Evolutionary conservation across 2,888 invertebrate species (phyloP).

Genomic region (Teinopalpus imperialis): DNA sequence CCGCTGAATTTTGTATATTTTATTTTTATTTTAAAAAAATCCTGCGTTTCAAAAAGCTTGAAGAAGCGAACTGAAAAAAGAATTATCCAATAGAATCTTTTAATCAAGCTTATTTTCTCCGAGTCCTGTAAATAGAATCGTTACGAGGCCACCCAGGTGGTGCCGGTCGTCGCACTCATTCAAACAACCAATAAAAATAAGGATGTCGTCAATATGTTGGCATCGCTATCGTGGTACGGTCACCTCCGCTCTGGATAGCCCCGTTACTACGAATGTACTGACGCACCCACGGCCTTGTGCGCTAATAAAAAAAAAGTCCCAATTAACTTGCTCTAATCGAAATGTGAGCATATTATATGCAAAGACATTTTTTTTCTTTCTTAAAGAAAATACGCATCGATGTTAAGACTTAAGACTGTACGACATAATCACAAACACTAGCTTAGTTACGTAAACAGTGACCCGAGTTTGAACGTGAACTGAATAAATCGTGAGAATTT

Average conservation of each 20-base stretch:
- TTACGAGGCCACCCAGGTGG: slow-evolving; percentile 73
- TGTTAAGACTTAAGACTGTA: slow-evolving; percentile 5
- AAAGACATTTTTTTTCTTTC: too few relatives aligned
- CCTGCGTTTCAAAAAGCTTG: too few relatives aligned
- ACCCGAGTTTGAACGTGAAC: slow-evolving; percentile 1
- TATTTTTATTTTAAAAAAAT: too few relatives aligned
- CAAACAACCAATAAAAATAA: slow-evolving; percentile 75
- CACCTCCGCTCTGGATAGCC: slow-evolving; percentile 57
- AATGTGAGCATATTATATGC: too few relatives aligned
- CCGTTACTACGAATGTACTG: slow-evolving; percentile 30
- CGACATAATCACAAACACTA: slow-evolving; percentile 7
- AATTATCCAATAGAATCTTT: slow-evolving; percentile 16
- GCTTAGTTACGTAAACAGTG: slow-evolving; percentile 16
- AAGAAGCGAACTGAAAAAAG: background rate
- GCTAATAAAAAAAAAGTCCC: slow-evolving; percentile 2
- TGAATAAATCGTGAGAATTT: slow-evolving; percentile 2
- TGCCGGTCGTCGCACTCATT: slow-evolving; percentile 74
- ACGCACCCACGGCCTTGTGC: slow-evolving; percentile 16
- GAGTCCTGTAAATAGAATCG: slow-evolving; percentile 43
- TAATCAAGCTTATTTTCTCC: slow-evolving; percentile 27
- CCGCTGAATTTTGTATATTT: too few relatives aligned
- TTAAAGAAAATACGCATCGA: background rate
- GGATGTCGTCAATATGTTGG: slow-evolving; percentile 81
- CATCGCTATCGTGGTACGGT: slow-evolving; percentile 66
- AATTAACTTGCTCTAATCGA: background rate